phyloP scores from a whole-genome alignment of 2,888 invertebrate species.

The Acleris cristana region DNA sequence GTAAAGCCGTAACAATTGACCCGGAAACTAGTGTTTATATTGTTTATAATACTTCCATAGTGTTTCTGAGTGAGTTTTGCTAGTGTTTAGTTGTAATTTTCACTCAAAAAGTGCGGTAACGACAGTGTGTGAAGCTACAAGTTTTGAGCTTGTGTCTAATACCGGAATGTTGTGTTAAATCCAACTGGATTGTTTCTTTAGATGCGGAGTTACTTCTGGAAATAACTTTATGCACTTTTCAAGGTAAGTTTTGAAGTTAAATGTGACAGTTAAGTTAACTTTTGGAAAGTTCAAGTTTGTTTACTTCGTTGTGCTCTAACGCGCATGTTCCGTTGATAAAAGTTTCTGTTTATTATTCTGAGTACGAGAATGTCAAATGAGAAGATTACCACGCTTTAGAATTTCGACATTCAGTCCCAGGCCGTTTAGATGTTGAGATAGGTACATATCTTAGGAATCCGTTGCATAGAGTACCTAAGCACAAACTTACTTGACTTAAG shows the following conservation, averaged over 20 bases:
- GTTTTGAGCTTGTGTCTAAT: conserved; percentile 72
- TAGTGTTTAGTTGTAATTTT: conserved; percentile 61
- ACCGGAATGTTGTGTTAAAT: conserved; percentile 78
- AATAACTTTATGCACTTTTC: conserved; percentile 53
- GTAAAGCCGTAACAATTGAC: conserved; percentile 54
- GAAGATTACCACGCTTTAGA: conserved; percentile 1
- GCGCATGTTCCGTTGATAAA: conserved; percentile 70
- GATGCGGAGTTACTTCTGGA: conserved; percentile 59
- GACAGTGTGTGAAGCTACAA: conserved; percentile 70
- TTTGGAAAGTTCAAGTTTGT: conserved; percentile 70
- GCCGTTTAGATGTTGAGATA: too few species aligned
- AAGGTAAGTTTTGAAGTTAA: conserved; percentile 62
- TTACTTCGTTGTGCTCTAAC: conserved; percentile 65
- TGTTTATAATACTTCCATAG: conserved; percentile 45
- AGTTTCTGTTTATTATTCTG: conserved; percentile 45
- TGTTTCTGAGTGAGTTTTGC: conserved; percentile 53
- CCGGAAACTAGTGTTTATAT: conserved; percentile 58
- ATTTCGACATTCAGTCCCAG: neutral
- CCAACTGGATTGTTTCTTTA: conserved; percentile 72
- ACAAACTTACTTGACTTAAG: too few species aligned
- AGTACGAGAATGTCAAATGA: conserved; percentile 26
- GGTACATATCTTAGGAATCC: too few species aligned
- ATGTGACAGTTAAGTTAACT: conserved; percentile 54
- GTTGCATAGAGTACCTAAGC: too few species aligned
- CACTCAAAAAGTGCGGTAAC: conserved; percentile 72